Evolutionary conservation across 1,140 invertebrate species (phyloP), one percentile per base, ranked within the genome.

Genomic region (Hetaerina americana): DNA sequence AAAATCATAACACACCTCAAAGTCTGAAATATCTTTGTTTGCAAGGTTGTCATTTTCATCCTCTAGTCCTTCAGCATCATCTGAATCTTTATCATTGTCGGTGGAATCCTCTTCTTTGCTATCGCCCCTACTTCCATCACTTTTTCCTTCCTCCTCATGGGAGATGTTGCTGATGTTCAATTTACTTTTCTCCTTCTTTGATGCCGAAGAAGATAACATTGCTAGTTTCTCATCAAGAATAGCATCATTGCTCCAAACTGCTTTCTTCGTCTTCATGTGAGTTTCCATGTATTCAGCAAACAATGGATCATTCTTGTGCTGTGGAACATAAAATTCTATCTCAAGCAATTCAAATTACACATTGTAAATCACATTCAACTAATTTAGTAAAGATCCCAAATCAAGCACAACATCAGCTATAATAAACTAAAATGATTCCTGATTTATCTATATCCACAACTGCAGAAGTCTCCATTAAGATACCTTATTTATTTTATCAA

Each of bases 241-340:
- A 26, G 83, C 80, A 77, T 92, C 89, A 81, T 93, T 91, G 31
- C 84, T 86, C 90, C 90, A 93, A 6, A 87, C 75, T 70, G 84
- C 86, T 86, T 31, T 82, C 83, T 78, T 81, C 84, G 73, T 74
- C 84, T 85, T 57, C 86, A n/a, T 79, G 81, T 96, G 92, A 67
- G 88, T 86, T 82, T 93, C 86, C 76, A 97, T 81, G 82, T 95
- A 98, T 80, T 97, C 94, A 74, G 86, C 81, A 83, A 97, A 97
- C 71, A 92, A 80, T 26, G 93, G 91, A 86, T 97, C 94, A 84
- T 93, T 87, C 83, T 92, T 91, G 75, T 94, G 88, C 87, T 92
- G 78, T n/a, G n/a, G n/a, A n/a, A n/a, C n/a, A n/a, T n/a, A n/a
- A n/a, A n/a, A n/a, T n/a, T n/a, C n/a, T n/a, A n/a, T n/a, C n/a